phyloP scores from a whole-genome alignment of 2,113 vertebrate species.

The Speoplatyrhinus poulsoni region DNA sequence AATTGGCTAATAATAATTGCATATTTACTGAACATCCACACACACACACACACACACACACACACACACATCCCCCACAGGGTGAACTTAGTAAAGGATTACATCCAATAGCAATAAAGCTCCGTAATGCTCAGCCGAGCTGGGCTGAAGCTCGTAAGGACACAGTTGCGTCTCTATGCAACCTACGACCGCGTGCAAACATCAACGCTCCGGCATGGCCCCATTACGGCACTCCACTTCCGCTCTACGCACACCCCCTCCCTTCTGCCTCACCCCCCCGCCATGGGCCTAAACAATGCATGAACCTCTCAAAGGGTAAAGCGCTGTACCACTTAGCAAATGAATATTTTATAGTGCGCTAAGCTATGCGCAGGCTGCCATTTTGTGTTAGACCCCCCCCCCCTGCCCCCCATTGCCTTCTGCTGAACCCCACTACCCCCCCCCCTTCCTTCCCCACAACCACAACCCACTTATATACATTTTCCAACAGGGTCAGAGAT shows the following conservation, averaged over 20 bases:
- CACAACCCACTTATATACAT: background rate
- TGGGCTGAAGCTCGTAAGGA: conserved; percentile 32
- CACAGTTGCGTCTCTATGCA: conserved; percentile 7
- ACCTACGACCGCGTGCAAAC: conserved; percentile 44
- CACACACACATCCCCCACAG: background rate
- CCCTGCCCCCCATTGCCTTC: background rate
- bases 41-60: background rate
- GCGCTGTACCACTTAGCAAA: conserved; percentile 77
- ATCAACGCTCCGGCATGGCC: conserved; percentile 60
- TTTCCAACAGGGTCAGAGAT: conserved; percentile 37
- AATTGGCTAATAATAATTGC: background rate
- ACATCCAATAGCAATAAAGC: no score
- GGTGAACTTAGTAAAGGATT: no score
- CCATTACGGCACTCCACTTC: conserved; percentile 12
- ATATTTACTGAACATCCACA: background rate
- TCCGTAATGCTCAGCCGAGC: conserved; percentile 18
- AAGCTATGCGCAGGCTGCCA: conserved; percentile 60
- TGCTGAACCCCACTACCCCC: background rate
- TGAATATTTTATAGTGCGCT: conserved; percentile 79
- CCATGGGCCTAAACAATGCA: conserved; percentile 69
- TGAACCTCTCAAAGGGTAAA: conserved; percentile 74
- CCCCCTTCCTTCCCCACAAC: background rate
- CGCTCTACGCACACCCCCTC: background rate
- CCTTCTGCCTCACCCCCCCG: conserved; percentile 30
- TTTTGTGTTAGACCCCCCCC: conserved; percentile 19